Percentiles rank a stretch among this genome's conserved stretches.
Evolutionary conservation across 2,888 invertebrate species (phyloP).

Genomic region (Trissolcus brochymenae): DNA sequence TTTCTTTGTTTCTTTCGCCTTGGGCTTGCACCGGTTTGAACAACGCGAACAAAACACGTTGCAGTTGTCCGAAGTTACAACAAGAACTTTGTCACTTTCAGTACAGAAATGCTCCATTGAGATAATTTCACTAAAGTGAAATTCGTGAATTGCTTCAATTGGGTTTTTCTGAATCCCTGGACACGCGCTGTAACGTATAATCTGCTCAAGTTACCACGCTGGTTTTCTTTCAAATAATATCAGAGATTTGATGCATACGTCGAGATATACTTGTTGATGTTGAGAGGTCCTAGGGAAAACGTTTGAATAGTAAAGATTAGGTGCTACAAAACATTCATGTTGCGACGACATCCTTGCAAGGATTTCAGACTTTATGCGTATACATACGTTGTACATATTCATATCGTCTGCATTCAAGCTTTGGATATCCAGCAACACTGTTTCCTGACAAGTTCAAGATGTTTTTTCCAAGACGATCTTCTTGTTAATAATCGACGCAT

Average conservation of each 20-base stretch:
- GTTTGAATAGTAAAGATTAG: constrained; percentile 6
- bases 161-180: not conserved
- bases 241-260: constrained; percentile 55
- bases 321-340: constrained; percentile 22
- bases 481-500: constrained; percentile 51
- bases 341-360: constrained; percentile 15
- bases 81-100: constrained; percentile 6
- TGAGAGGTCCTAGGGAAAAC: constrained; percentile 52
- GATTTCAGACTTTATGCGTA: constrained; percentile 4
- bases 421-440: no score
- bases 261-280: constrained; percentile 66
- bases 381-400: not conserved
- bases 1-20: constrained; percentile 12
- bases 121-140: no score
- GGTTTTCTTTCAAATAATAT: constrained; percentile 24
- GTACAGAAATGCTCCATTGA: no score
- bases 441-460: no score
- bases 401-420: no score
- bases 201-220: constrained; percentile 35
- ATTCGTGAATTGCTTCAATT: no score
- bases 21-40: not conserved
- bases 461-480: constrained; percentile 24
- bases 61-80: constrained; percentile 11
- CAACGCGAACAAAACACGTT: constrained; percentile 1
- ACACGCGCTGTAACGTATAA: not conserved